phyloP scores from a whole-genome alignment of 2,888 invertebrate genomes.

The Drosophila anomalata region DNA sequence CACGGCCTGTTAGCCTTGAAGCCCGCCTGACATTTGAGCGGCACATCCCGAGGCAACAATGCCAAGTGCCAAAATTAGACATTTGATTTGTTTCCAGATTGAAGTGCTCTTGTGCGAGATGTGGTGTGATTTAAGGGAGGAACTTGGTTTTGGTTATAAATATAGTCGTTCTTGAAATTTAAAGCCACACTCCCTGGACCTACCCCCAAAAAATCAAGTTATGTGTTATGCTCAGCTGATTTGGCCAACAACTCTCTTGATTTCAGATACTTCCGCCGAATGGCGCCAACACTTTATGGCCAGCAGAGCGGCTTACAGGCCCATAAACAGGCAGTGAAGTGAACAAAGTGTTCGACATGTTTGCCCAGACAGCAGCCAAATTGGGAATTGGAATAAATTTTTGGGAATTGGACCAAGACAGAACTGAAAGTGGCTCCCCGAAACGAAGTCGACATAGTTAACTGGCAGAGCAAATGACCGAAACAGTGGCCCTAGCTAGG shows the following conservation, averaged over 20 bases:
- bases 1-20: constrained; percentile 40
- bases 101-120: constrained; percentile 10
- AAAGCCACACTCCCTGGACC: not conserved
- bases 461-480: constrained; percentile 43
- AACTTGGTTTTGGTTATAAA: not conserved
- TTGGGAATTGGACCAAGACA: constrained; percentile 27
- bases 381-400: constrained; percentile 26
- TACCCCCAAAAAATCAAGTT: not conserved
- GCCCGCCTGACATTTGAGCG: constrained; percentile 6
- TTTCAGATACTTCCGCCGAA: constrained; percentile 35
- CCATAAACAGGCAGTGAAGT: constrained; percentile 64
- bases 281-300: constrained; percentile 51
- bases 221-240: constrained; percentile 36
- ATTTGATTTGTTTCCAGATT: constrained; percentile 51
- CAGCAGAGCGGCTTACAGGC: constrained; percentile 27
- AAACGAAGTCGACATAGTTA: constrained; percentile 46
- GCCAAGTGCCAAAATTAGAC: constrained; percentile 54
- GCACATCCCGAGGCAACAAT: constrained; percentile 28
- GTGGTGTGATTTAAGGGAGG: not conserved
- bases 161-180: not conserved
- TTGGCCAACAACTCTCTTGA: constrained; percentile 28
- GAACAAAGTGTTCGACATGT: constrained; percentile 75
- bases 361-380: constrained; percentile 59
- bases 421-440: constrained; percentile 43
- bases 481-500: constrained; percentile 14